Conservation (phyloP, 1,140 invertebrate species). For the Drosophila suzukii region DNA sequence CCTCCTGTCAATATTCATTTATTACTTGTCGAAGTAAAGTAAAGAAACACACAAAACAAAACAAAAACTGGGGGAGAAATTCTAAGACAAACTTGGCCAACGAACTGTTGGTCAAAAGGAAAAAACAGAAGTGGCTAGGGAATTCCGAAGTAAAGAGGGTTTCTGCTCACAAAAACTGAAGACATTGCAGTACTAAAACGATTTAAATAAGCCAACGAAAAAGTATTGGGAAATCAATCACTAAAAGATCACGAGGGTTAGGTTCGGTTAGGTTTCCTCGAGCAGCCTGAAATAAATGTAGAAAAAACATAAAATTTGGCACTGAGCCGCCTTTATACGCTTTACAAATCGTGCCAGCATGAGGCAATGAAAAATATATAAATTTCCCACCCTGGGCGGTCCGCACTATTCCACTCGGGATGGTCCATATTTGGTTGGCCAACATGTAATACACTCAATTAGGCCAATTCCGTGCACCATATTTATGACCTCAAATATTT, state of each 20-base stretch:
- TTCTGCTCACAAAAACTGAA: not conserved
- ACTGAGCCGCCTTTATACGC: conserved; percentile 54
- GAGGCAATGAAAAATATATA: conserved; percentile 69
- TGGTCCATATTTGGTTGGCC: conserved; percentile 34
- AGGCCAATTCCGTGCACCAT: conserved; percentile 69
- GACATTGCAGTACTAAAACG: not conserved
- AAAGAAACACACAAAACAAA: conserved; percentile 36
- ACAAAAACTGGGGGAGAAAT: conserved; percentile 12
- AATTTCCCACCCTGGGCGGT: conserved; percentile 29
- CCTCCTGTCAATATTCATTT: conserved; percentile 79
- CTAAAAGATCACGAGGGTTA: conserved; percentile 16
- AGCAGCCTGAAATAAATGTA: conserved; percentile 28
- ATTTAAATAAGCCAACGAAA: conserved; percentile 12
- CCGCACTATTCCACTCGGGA: conserved; percentile 18
- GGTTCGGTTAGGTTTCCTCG: not conserved
- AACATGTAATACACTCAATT: conserved; percentile 77
- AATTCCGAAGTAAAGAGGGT: conserved; percentile 2
- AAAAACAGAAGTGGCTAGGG: not conserved
- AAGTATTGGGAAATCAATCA: conserved; percentile 32
- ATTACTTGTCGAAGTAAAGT: conserved; percentile 62
- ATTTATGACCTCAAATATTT: conserved; percentile 77
- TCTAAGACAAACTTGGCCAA: conserved; percentile 12
- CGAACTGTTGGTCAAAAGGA: conserved; percentile 19
- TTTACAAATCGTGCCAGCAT: conserved; percentile 65
- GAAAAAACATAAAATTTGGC: conserved; percentile 34